Evolutionary conservation across 2,888 invertebrate species (phyloP).

Genomic region (Acanthosepion lycidas): DNA sequence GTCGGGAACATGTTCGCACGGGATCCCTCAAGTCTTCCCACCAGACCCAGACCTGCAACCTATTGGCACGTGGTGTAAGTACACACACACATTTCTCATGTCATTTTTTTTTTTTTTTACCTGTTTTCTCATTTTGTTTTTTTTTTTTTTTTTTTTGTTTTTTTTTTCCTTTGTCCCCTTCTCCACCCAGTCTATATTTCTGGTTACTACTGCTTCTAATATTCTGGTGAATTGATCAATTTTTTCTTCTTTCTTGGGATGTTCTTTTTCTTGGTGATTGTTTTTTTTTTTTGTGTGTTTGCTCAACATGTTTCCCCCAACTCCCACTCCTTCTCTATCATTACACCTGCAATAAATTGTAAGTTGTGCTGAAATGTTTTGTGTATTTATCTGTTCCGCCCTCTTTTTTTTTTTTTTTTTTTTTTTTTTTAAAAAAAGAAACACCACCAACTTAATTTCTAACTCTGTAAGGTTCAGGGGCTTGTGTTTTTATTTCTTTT

Average conservation of each 20-base stretch:
- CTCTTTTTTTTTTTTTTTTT: too few relatives aligned
- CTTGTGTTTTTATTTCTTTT: background rate
- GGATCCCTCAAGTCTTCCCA: slow-evolving; percentile 63
- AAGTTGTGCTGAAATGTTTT: background rate
- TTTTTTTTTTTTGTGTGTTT: background rate
- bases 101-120: background rate
- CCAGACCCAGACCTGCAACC: slow-evolving; percentile 65
- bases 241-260: background rate
- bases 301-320: background rate
- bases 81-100: background rate
- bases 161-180: background rate
- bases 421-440: too few relatives aligned
- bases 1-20: slow-evolving; percentile 65
- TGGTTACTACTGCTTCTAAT: slow-evolving; percentile 33
- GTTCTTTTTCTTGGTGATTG: background rate
- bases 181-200: slow-evolving; percentile 4
- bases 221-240: slow-evolving; percentile 9
- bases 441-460: background rate
- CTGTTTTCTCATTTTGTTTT: background rate
- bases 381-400: background rate
- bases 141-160: background rate
- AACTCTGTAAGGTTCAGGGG: background rate
- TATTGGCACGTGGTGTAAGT: slow-evolving; percentile 62
- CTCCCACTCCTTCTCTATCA: background rate
- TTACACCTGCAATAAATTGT: background rate